Evolutionary conservation across 2,888 invertebrate species (phyloP).

Genomic region (Microplitis manilae): DNA sequence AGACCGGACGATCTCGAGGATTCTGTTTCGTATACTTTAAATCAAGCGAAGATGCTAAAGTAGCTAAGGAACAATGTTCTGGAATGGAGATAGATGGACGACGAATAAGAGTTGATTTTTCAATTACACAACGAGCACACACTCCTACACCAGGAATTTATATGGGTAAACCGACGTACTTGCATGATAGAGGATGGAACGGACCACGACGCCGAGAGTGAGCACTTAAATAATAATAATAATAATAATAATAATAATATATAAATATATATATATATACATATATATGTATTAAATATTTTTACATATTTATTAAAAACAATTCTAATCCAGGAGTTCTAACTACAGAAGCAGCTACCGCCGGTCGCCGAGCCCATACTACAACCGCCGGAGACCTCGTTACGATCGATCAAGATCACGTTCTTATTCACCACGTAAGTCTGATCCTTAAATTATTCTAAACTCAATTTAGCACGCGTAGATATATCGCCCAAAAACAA

Average conservation of each 20-base stretch:
- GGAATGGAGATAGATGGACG: slow-evolving; percentile 96
- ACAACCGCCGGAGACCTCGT: slow-evolving; percentile 77
- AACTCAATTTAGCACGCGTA: slow-evolving; percentile 55
- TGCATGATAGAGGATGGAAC: slow-evolving; percentile 66
- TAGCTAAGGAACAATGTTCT: slow-evolving; percentile 93
- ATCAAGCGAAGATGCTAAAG: slow-evolving; percentile 89
- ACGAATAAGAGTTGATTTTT: slow-evolving; percentile 94
- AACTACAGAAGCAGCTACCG: slow-evolving; percentile 75
- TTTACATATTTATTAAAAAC: slow-evolving; percentile 20
- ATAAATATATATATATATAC: neutral
- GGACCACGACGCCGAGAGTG: slow-evolving; percentile 74
- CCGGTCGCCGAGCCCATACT: slow-evolving; percentile 83
- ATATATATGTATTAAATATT: neutral
- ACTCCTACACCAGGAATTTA: slow-evolving; percentile 98
- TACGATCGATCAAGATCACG: slow-evolving; percentile 84
- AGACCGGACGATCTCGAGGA: slow-evolving; percentile 95
- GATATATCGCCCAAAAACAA: slow-evolving; percentile 50
- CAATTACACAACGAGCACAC: slow-evolving; percentile 95
- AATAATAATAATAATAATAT: too few relatives aligned
- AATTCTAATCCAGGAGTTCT: slow-evolving; percentile 66
- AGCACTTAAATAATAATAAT: slow-evolving; percentile 63
- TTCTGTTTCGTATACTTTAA: slow-evolving; percentile 97
- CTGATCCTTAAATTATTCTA: slow-evolving; percentile 57
- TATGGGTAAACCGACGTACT: slow-evolving; percentile 91
- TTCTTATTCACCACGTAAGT: slow-evolving; percentile 88